Evolutionary conservation across 2,888 invertebrate genomes (phyloP), one percentile per base, ranked within the genome.

Genomic region (Diplazon laetatorius): DNA sequence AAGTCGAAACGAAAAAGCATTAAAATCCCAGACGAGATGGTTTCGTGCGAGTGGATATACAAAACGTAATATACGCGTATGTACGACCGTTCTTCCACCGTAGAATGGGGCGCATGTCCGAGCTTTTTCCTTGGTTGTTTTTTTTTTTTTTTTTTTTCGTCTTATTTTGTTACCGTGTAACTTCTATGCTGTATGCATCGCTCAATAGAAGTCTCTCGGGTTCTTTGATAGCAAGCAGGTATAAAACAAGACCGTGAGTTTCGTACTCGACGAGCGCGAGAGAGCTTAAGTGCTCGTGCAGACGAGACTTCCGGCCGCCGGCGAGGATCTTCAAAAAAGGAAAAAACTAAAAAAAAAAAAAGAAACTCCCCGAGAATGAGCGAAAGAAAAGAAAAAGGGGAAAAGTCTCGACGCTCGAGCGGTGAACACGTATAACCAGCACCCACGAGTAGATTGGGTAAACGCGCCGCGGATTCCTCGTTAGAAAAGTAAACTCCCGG

Each of bases 271-370:
- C 59, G 69, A 73, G 78, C 76, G 71, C 80, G 62, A 55, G 42
- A 72, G 72, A 68, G 76, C 76, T 79, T 76, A 79, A 79, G 79
- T 79, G 79, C 79, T 79, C 71, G 76, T 75, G 78, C 78, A 73
- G 73, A 72, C 76, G 79, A 79, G 76, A 76, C 79, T 76, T 79
- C 72, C 72, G 79, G 79, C 63, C 57, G 66, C 63, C 57, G 63
- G 25, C 50, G 63, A 20, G 68, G 44, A 69, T 74, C 59, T 44
- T 44, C 59, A 50, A 57, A 72, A 44, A 68, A 72, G 65, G 65
- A 65, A 76, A 69, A 59, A 35, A 50, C 16, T 12, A 12, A 35
- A 20, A 5, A 25, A n/a, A 42, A 44, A 52, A 42, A 20, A 25
- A 37, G 42, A 57, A 18, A n/a, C 1, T n/a, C n/a, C n/a, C n/a